Evolutionary conservation across 2,113 vertebrate species (phyloP).

Genomic region (Sebastes schlegelii): DNA sequence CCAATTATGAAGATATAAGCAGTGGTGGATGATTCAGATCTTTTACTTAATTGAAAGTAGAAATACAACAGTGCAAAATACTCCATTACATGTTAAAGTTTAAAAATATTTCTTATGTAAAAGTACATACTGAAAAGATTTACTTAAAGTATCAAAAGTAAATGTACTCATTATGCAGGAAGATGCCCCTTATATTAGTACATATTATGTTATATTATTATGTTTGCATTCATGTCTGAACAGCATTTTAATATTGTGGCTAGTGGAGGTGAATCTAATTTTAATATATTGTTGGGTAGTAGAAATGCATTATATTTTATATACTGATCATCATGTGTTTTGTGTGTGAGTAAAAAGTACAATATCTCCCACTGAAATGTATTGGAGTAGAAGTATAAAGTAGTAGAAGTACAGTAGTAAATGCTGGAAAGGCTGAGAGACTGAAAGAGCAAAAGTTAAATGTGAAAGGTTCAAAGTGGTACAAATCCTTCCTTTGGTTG

Average conservation of each 20-base stretch:
- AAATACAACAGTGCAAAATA: neutral
- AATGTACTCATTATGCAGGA: neutral
- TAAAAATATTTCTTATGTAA: neutral
- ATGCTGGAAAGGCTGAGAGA: neutral
- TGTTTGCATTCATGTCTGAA: neutral
- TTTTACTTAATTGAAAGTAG: neutral
- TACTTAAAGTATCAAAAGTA: neutral
- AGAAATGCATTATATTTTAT: neutral
- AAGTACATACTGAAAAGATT: neutral
- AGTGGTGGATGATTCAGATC: neutral
- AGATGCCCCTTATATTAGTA: neutral
- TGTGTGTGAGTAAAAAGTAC: neutral
- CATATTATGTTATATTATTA: neutral
- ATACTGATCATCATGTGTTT: neutral
- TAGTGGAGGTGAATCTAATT: neutral
- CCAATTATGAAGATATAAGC: neutral
- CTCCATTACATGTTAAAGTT: neutral
- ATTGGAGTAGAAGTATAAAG: neutral
- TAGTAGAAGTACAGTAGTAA: neutral
- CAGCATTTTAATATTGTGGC: neutral
- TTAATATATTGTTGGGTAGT: neutral
- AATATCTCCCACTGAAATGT: neutral
- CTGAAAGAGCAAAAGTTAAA: conserved; percentile 30
- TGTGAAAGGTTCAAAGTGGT: conserved; percentile 33
- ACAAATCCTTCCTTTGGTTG: conserved; percentile 58